phyloP scores from a whole-genome alignment of 2,797 vertebrate genomes.

The Hapalemur alaotrensis region DNA sequence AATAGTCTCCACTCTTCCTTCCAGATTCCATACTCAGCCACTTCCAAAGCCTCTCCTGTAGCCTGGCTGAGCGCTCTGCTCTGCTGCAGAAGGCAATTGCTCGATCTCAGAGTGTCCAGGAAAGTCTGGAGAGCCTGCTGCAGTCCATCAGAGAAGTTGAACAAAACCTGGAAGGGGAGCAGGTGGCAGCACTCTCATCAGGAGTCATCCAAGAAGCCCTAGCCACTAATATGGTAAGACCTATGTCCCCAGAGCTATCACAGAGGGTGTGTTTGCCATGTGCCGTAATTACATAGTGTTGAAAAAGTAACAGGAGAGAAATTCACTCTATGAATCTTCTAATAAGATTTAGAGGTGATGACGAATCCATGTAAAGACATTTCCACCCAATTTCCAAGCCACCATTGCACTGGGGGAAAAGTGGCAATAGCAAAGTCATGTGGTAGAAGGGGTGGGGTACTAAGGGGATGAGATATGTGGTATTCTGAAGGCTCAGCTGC shows the following conservation, averaged over 20 bases:
- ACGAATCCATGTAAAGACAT: background rate
- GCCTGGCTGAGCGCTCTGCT: constrained; percentile 90
- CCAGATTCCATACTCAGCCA: constrained; percentile 90
- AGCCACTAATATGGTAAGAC: constrained; percentile 92
- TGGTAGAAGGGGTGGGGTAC: background rate
- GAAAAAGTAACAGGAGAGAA: background rate
- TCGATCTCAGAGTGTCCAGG: constrained; percentile 96
- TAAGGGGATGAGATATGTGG: background rate
- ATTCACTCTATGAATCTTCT: constrained; percentile 14
- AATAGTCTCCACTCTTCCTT: constrained; percentile 5
- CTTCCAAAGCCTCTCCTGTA: constrained; percentile 90
- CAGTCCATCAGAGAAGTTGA: constrained; percentile 91
- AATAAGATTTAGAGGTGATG: background rate
- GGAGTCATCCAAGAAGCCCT: constrained; percentile 92
- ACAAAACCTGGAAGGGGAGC: constrained; percentile 83
- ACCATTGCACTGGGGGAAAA: constrained; percentile 17
- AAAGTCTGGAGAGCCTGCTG: constrained; percentile 92
- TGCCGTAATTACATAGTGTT: background rate
- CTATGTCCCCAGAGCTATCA: background rate
- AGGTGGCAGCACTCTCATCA: constrained; percentile 85
- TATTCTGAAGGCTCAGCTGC: background rate
- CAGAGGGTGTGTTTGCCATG: background rate
- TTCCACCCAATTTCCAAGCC: constrained; percentile 15
- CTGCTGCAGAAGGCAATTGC: constrained; percentile 96
- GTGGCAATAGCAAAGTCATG: background rate